Evolutionary conservation across 2,797 vertebrate genomes (phyloP).

Genomic region (Strix occidentalis): DNA sequence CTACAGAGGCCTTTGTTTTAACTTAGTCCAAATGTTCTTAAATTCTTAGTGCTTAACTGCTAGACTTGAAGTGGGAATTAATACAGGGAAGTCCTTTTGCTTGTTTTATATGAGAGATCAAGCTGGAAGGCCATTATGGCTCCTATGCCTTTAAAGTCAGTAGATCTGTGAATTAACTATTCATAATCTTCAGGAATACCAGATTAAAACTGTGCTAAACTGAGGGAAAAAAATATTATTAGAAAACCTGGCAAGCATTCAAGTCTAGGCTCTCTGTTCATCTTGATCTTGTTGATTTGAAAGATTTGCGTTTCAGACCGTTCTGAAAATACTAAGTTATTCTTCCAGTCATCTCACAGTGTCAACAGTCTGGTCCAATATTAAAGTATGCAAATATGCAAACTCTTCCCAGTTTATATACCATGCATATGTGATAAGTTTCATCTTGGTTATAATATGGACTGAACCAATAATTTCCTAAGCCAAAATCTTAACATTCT

Average conservation of each 20-base stretch:
- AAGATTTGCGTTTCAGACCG: background rate
- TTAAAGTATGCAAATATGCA: conserved; percentile 26
- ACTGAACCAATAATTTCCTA: background rate
- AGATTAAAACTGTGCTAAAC: conserved; percentile 7
- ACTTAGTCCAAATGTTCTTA: background rate
- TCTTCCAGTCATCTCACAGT: background rate
- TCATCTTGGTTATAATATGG: background rate
- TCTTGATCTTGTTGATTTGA: conserved; percentile 8
- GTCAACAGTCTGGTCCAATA: background rate
- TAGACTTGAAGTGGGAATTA: background rate
- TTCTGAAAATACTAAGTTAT: conserved; percentile 7
- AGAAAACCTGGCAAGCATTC: conserved; percentile 10
- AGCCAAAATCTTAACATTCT: conserved; percentile 34
- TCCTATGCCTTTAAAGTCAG: background rate
- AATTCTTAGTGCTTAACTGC: background rate
- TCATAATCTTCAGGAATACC: background rate
- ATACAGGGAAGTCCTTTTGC: background rate
- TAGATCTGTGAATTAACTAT: background rate
- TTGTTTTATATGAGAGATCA: background rate
- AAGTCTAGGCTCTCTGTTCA: background rate
- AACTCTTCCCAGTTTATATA: conserved; percentile 17
- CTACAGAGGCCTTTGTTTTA: background rate
- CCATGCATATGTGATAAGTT: background rate
- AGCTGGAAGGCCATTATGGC: background rate
- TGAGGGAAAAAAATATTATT: background rate